Evolutionary conservation across 2,888 invertebrate species (phyloP), one percentile per base, ranked within the genome.

Genomic region (Geotrupes spiniger): DNA sequence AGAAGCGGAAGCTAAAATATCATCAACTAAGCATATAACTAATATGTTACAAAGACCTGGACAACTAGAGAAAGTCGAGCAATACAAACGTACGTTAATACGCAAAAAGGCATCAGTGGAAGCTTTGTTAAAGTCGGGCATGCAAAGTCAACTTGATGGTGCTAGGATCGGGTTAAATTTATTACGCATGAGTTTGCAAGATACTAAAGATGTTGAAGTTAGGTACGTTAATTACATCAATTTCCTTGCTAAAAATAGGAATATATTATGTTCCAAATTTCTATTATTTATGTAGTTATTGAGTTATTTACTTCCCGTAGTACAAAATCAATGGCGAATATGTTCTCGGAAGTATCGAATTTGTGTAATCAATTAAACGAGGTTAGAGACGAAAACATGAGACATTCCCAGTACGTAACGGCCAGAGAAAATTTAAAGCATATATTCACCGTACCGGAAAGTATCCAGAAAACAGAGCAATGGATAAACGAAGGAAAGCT

Each of bases 401-500:
- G 89, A 12, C 95, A 98, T 73, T 96, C 96, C 0, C 98, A 96
- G 69, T 94, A 96, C 73, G 95, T 94, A 1, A 96, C 97, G 1
- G 98, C 98, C 0, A 94, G 93, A 80, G 97, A 99, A 68, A 99
- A 99, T 69, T 77, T 99, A 17, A 97, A 96, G 70, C 96, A 98
- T 66, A 96, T 99, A 54, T 97, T 98, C 65, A 96, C 94, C 36
- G 95, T 98, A 1, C 96, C 95, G 6, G 94, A 95, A 64, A 95
- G 93, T 74, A 92, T 98, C 0, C 88, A 92, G 45, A 94, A 92
- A 72, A 95, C 97, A 0, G 89, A 92, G 68, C 87, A 90, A 45
- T 87, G 92, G 78, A 97, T 99, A 50, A 89, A 87, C 55, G 96
- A 98, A 61, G 96, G 95, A 36, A 96, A 97, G 70, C 76, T 98